phyloP scores from a whole-genome alignment of 2,797 vertebrate species.

The Semotilus atromaculatus region DNA sequence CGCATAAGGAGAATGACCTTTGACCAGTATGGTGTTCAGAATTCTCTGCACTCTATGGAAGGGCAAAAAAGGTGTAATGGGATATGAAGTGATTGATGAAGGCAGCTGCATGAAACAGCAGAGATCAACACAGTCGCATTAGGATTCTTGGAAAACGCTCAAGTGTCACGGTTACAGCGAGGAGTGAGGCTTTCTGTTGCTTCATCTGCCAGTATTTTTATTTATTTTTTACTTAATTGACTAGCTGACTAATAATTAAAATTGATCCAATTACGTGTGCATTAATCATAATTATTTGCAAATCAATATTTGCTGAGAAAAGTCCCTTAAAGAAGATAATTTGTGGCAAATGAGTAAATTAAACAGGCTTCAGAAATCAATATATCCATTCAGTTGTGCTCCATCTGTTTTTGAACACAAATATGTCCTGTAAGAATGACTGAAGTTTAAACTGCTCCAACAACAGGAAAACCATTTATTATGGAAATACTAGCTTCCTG shows the following conservation, averaged over 20 bases:
- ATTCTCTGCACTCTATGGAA: slow-evolving; percentile 27
- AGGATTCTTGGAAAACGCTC: slow-evolving; percentile 46
- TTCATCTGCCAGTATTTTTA: background rate
- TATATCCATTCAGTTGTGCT: background rate
- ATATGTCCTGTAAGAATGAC: background rate
- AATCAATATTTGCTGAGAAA: background rate
- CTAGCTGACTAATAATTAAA: background rate
- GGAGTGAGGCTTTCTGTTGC: background rate
- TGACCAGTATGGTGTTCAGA: slow-evolving; percentile 25
- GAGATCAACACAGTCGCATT: slow-evolving; percentile 29
- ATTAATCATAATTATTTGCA: background rate
- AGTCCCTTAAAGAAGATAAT: background rate
- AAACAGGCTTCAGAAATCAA: background rate
- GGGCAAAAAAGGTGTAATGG: slow-evolving; percentile 28
- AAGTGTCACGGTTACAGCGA: slow-evolving; percentile 31
- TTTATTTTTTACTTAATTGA: background rate
- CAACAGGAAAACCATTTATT: background rate
- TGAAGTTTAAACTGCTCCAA: background rate
- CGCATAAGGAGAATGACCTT: slow-evolving; percentile 19
- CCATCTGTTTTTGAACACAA: background rate
- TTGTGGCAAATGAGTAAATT: background rate
- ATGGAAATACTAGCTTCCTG: background rate
- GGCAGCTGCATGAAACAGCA: slow-evolving; percentile 59
- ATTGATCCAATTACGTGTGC: background rate
- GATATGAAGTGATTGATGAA: slow-evolving; percentile 53